phyloP scores from a whole-genome alignment of 2,888 invertebrate genomes.

The Eumacrocentrus americanus region DNA sequence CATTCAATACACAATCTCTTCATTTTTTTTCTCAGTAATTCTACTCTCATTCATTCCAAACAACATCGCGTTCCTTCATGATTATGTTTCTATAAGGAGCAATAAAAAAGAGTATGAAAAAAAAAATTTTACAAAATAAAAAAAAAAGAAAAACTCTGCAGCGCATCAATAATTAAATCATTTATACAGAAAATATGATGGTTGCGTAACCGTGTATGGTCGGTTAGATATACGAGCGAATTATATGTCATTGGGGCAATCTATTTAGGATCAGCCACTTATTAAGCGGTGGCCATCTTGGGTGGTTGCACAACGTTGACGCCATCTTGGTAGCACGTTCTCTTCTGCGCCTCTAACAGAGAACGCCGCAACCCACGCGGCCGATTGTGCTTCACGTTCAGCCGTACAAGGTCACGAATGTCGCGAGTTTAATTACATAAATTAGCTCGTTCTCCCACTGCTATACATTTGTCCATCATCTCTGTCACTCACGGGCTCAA shows the following conservation, averaged over 20 bases:
- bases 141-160: background rate
- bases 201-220: slow-evolving; percentile 31
- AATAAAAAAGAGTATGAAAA: background rate
- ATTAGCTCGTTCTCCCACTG: slow-evolving; percentile 45
- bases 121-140: background rate
- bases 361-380: slow-evolving; percentile 39
- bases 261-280: slow-evolving; percentile 54
- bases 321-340: slow-evolving; percentile 47
- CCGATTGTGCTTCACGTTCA: slow-evolving; percentile 40
- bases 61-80: background rate
- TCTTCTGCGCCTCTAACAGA: slow-evolving; percentile 14
- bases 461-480: slow-evolving; percentile 11
- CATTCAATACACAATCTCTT: background rate
- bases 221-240: slow-evolving; percentile 44
- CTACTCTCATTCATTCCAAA: background rate
- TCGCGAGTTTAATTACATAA: slow-evolving; percentile 57
- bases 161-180: background rate
- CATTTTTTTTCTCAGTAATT: background rate
- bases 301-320: slow-evolving; percentile 29
- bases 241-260: slow-evolving; percentile 54
- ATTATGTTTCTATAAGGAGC: too few species aligned
- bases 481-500: slow-evolving; percentile 14
- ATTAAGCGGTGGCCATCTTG: slow-evolving; percentile 44
- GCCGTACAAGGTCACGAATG: slow-evolving; percentile 54
- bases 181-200: background rate